These are phyloP conservation scores for Lophotis ruficrista DNA, from an alignment of 2,113 vertebrate species.

Conservation along the genomic window DNA sequence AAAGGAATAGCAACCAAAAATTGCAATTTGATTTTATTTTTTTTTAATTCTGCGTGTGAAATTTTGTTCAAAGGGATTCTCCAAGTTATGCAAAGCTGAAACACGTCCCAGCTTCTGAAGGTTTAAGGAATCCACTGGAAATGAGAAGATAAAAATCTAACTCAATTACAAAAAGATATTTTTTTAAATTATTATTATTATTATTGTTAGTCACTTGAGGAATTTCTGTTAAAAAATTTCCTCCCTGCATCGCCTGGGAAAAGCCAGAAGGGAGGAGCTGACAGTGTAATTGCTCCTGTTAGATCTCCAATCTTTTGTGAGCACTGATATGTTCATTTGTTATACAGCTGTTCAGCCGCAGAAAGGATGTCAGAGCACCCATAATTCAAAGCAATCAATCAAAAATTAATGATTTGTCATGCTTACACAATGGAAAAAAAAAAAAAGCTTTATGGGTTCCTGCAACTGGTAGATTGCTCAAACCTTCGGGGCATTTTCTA, in stretches of 20 bases:
- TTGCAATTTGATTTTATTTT: slow-evolving; percentile 41
- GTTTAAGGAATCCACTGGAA: slow-evolving; percentile 55
- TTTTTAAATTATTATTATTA: neutral
- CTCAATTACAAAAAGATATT: slow-evolving; percentile 62
- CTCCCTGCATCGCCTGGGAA: slow-evolving; percentile 68
- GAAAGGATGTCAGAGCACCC: slow-evolving; percentile 79
- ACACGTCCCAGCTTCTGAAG: neutral
- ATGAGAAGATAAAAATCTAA: slow-evolving; percentile 72
- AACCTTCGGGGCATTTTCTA: slow-evolving; percentile 40
- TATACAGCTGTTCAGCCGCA: slow-evolving; percentile 81
- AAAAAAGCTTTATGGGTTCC: slow-evolving; percentile 68
- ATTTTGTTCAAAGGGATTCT: slow-evolving; percentile 68
- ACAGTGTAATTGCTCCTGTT: slow-evolving; percentile 77
- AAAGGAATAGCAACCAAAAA: slow-evolving; percentile 76
- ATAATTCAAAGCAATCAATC: slow-evolving; percentile 83
- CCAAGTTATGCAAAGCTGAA: slow-evolving; percentile 3
- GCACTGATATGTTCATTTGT: slow-evolving; percentile 81
- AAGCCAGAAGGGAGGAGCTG: slow-evolving; percentile 74
- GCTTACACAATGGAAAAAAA: slow-evolving; percentile 73
- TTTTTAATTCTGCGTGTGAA: slow-evolving; percentile 67
- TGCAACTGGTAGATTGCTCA: slow-evolving; percentile 56
- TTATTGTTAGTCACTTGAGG: slow-evolving; percentile 74
- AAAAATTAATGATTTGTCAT: slow-evolving; percentile 83
- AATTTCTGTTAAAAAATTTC: slow-evolving; percentile 78
- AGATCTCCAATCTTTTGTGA: slow-evolving; percentile 80